phyloP scores from a whole-genome alignment of 2,113 vertebrate genomes.

The Sisor rabdophorus region DNA sequence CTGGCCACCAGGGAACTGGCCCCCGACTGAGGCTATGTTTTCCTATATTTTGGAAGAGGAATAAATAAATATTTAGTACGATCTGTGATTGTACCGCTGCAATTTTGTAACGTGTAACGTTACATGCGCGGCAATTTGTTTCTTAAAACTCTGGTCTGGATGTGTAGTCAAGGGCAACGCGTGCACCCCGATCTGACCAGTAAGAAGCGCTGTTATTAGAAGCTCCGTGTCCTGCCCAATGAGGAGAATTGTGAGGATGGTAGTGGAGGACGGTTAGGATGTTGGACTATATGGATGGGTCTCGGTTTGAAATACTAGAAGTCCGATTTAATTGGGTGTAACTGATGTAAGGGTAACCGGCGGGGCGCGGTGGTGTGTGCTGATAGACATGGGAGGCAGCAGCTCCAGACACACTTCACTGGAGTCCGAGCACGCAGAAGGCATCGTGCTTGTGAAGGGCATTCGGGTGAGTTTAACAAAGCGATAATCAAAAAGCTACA shows the following conservation, averaged over 20 bases:
- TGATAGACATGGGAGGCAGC: constrained; percentile 63
- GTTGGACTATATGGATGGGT: constrained; percentile 9
- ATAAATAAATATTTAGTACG: not conserved
- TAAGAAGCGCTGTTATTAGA: constrained; percentile 43
- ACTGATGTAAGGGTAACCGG: not conserved
- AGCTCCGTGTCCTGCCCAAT: constrained; percentile 53
- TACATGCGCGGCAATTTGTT: not conserved
- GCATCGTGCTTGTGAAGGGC: constrained; percentile 64
- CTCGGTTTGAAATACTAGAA: not conserved
- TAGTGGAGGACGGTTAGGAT: constrained; percentile 34
- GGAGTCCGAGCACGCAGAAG: constrained; percentile 48
- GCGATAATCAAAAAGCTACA: constrained; percentile 1
- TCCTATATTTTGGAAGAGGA: too few species aligned
- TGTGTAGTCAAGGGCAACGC: not conserved
- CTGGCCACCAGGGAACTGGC: too few species aligned
- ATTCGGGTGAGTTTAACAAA: constrained; percentile 64
- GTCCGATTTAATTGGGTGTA: too few species aligned
- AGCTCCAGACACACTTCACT: constrained; percentile 53
- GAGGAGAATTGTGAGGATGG: not conserved
- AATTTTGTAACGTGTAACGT: not conserved
- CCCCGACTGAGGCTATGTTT: too few species aligned
- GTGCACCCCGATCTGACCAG: constrained; percentile 47
- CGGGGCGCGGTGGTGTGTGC: not conserved
- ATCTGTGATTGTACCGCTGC: not conserved
- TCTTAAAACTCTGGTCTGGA: too few species aligned